Base-by-base conservation (phyloP, 1,140 invertebrate species). In the Conus betulinus region DNA sequence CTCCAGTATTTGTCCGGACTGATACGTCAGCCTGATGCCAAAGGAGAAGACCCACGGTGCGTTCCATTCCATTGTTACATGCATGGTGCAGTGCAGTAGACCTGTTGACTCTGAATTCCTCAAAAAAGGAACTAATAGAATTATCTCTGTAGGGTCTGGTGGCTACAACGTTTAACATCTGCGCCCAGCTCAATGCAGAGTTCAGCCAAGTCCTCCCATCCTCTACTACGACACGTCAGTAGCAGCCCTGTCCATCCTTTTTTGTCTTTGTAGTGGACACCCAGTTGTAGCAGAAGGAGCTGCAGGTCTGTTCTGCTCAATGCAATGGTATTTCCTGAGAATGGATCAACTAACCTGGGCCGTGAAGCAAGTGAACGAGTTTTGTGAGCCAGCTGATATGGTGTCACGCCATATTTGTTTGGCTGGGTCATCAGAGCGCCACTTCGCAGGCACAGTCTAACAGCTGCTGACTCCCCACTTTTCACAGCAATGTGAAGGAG, bases 321-420 rank as follows among this genome's bases (percentile, higher is more conserved):
- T 11, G 10, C 25, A 39, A 5, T 71, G 8, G 8, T 23, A 13
- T 17, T 71, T 71, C 67, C 20, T 71, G 15, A 23, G 5, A 13
- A 23, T 17, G 8, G 23, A n/a, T n/a, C n/a, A n/a, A n/a, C n/a
- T n/a, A n/a, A n/a, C n/a, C n/a, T n/a, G n/a, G n/a, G n/a, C n/a
- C n/a, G n/a, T n/a, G n/a, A n/a, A n/a, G n/a, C n/a, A n/a, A n/a
- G 6, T 13, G 67, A 20, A 71, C 39, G 10, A 15, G 4, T 11
- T 87, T 20, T 23, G 63, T 85, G 51, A 55, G 85, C 53, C 20
- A 87, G 23, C 51, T 87, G 51, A 20, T 67, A 78, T 5, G 74
- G 71, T 25, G 71, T 79, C 20, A 55, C 7, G 15, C 53, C 74
- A 1, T 57, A 10, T 0, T 79, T 87, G 71, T 87, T 87, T 57